Evolutionary conservation across 1,140 invertebrate species (phyloP).

Genomic region (Nylanderia fulva): DNA sequence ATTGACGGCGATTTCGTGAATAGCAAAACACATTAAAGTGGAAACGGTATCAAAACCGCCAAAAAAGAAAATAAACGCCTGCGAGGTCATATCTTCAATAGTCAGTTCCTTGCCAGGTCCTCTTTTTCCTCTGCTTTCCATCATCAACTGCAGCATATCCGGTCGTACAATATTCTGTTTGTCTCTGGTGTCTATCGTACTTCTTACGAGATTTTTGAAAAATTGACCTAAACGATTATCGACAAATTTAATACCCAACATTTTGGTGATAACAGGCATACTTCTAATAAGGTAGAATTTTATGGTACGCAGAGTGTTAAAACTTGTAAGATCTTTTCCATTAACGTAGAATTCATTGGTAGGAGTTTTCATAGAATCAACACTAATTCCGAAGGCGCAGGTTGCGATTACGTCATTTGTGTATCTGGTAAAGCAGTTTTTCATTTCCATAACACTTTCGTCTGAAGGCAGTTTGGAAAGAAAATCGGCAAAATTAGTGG

Average conservation of each 20-base stretch:
- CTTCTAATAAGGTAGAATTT: conserved; percentile 21
- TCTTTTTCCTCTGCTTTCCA: conserved; percentile 78
- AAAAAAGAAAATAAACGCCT: conserved; percentile 85
- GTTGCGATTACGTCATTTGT: conserved; percentile 88
- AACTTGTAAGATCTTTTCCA: conserved; percentile 78
- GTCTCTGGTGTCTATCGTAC: conserved; percentile 47
- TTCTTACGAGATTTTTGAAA: conserved; percentile 31
- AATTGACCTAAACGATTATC: not conserved
- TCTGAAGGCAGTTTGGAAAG: conserved; percentile 71
- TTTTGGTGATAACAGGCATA: not conserved
- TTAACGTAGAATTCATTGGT: conserved; percentile 87
- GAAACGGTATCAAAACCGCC: conserved; percentile 88
- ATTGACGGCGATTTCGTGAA: conserved; percentile 86
- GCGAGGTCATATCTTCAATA: conserved; percentile 85
- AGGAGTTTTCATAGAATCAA: conserved; percentile 80
- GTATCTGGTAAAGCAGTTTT: conserved; percentile 80
- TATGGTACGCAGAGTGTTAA: not conserved
- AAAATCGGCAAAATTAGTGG: conserved; percentile 34
- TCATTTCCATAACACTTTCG: conserved; percentile 30
- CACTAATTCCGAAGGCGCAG: conserved; percentile 62
- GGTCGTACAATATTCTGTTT: conserved; percentile 52
- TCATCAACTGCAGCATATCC: conserved; percentile 79
- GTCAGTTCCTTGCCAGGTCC: conserved; percentile 66
- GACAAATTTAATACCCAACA: conserved; percentile 27
- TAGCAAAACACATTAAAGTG: conserved; percentile 81